Conservation (phyloP, 2,113 vertebrate genomes). For the Dromiciops gliroides region DNA sequence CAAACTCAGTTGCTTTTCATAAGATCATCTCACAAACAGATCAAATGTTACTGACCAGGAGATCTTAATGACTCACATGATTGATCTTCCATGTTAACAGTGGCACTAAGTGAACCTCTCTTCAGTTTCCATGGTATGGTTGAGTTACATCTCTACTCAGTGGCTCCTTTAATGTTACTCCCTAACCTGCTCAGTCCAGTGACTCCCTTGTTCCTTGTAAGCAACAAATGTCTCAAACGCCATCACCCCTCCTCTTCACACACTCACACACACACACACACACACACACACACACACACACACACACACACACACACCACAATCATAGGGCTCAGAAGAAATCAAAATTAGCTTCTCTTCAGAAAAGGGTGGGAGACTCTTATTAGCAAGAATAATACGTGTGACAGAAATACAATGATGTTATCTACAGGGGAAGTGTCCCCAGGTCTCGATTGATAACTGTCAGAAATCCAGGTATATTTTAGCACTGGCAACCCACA, state of each 20-base stretch:
- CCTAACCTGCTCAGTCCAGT: rapidly evolving
- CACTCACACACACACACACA: too few relatives aligned
- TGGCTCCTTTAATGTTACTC: too few relatives aligned
- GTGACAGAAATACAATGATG: neutral
- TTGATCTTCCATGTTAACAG: neutral
- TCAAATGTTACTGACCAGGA: neutral
- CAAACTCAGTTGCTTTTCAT: neutral
- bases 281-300: neutral
- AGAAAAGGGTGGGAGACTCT: neutral
- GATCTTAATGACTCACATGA: neutral
- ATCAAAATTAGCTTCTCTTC: neutral
- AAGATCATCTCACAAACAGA: neutral
- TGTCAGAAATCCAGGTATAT: neutral
- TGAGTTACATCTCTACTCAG: neutral
- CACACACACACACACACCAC: neutral
- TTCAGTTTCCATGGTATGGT: neutral
- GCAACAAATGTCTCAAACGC: rapidly evolving
- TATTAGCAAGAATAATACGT: neutral
- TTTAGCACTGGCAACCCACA: neutral
- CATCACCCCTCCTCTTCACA: neutral
- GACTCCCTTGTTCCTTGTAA: neutral
- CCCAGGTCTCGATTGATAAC: neutral
- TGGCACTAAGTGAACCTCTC: neutral
- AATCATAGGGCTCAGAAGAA: neutral
- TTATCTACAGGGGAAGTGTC: neutral